Evolutionary conservation across 1,140 invertebrate genomes (phyloP).

Genomic region (Harlomillsia oculata): DNA sequence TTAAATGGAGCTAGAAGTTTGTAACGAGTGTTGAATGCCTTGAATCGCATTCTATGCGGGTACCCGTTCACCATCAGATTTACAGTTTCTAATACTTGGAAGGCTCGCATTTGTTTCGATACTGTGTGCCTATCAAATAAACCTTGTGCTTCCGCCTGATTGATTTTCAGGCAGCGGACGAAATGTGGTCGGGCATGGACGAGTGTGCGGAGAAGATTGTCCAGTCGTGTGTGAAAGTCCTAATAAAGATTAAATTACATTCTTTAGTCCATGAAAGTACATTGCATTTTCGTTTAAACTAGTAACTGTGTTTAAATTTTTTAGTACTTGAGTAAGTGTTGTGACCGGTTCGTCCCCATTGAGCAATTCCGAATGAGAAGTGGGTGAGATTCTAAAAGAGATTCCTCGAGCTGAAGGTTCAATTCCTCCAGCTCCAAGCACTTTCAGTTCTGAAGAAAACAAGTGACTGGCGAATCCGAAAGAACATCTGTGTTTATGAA

Average conservation of each 20-base stretch:
- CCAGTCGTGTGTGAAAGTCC: conserved; percentile 87
- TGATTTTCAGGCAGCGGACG: conserved; percentile 80
- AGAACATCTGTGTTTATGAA: conserved; percentile 84
- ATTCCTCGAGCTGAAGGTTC: conserved; percentile 62
- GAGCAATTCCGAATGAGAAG: conserved; percentile 71
- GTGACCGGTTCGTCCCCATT: conserved; percentile 81
- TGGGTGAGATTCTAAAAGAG: conserved; percentile 82
- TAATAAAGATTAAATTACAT: no score
- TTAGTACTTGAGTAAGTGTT: conserved; percentile 80
- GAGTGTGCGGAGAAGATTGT: conserved; percentile 79
- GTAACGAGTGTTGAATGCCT: conserved; percentile 82
- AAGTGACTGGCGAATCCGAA: conserved; percentile 91
- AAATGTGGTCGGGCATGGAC: conserved; percentile 90
- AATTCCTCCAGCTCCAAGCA: conserved; percentile 67
- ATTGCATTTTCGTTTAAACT: no score
- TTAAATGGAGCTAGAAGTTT: conserved; percentile 67
- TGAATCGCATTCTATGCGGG: conserved; percentile 88
- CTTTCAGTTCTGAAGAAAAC: conserved; percentile 83
- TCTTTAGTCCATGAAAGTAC: no score
- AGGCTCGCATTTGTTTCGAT: conserved; percentile 72
- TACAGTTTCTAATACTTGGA: conserved; percentile 89
- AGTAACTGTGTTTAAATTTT: no score
- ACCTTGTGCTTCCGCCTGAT: conserved; percentile 61
- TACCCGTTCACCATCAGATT: conserved; percentile 85
- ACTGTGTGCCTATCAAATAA: conserved; percentile 70